Percentiles rank a stretch among this genome's conserved stretches.
Evolutionary conservation across 2,113 vertebrate species (phyloP).

Genomic region (Ceyx melanurus): DNA sequence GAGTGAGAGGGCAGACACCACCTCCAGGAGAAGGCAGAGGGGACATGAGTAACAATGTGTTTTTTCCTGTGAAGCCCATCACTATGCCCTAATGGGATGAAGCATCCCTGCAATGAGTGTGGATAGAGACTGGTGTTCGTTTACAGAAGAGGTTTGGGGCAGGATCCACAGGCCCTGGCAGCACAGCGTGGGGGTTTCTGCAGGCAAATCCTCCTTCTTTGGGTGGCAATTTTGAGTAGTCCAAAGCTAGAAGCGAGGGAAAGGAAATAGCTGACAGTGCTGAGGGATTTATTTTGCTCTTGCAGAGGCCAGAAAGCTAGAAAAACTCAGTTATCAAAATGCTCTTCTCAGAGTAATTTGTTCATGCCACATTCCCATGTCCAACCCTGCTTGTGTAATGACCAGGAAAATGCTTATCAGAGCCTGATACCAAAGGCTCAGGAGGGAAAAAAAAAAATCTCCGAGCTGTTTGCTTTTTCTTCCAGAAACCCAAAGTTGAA

Average conservation of each 20-base stretch:
- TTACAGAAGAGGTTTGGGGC: background rate
- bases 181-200: rapidly evolving
- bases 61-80: background rate
- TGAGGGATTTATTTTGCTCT: conserved; percentile 16
- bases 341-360: background rate
- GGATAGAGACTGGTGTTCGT: rapidly evolving
- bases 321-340: conserved; percentile 48
- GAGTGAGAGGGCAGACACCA: background rate
- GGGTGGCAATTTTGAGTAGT: background rate
- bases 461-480: conserved; percentile 23
- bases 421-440: conserved; percentile 51
- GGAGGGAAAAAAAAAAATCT: background rate
- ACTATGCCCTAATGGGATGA: background rate
- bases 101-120: background rate
- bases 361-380: conserved; percentile 28
- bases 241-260: background rate
- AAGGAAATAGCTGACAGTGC: background rate
- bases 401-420: conserved; percentile 41
- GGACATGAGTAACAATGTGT: background rate
- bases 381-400: conserved; percentile 56
- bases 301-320: background rate
- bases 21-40: background rate
- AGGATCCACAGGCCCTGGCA: background rate
- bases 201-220: background rate
- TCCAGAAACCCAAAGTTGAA: background rate